Percentiles rank a stretch among this genome's conserved stretches.
Evolutionary conservation across 1,140 invertebrate species (phyloP).

Genomic region (Reticulitermes speratus): DNA sequence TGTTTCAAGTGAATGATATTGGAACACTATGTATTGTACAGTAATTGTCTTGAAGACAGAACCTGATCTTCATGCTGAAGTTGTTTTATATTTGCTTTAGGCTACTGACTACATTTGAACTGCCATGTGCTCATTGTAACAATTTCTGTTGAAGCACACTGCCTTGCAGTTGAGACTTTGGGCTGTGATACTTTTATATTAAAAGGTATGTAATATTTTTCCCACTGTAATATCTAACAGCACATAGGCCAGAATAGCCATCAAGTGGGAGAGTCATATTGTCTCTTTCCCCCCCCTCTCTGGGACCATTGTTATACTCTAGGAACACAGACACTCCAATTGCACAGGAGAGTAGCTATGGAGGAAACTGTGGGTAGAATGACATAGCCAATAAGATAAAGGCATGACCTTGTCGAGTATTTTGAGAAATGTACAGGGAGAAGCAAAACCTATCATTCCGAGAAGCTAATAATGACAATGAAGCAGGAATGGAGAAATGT

Average conservation of each 20-base stretch:
- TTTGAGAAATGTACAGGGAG: neutral
- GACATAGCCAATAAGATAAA: neutral
- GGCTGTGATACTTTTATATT: conserved; percentile 19
- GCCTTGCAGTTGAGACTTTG: conserved; percentile 2
- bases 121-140: no score
- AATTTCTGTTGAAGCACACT: conserved; percentile 2
- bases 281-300: neutral
- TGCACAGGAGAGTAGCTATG: neutral
- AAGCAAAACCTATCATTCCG: neutral
- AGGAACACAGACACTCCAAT: neutral
- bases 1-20: no score
- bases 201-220: neutral
- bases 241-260: neutral
- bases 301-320: neutral
- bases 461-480: neutral
- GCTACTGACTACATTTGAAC: no score
- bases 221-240: no score
- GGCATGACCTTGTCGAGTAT: no score
- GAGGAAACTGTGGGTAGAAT: neutral
- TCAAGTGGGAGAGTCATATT: neutral
- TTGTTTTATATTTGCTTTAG: no score
- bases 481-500: no score
- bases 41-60: no score
- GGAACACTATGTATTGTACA: no score
- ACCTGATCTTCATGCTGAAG: no score